These are phyloP conservation scores for Agrochola circellaris DNA, from an alignment of 2,888 invertebrate species.

Conservation along the genomic window DNA sequence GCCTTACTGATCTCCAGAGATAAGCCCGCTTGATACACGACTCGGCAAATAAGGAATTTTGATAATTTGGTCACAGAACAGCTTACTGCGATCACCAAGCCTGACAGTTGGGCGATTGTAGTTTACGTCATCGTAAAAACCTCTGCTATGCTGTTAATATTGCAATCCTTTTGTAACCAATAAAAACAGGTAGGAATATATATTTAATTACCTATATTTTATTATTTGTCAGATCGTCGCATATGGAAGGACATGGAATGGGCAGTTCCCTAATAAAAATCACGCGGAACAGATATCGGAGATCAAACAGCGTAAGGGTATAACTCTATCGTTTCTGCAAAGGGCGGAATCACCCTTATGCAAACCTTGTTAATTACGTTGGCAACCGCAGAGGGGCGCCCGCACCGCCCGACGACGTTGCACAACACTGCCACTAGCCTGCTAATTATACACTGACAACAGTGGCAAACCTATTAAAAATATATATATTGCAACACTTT, in stretches of 20 bases:
- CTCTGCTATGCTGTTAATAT: not conserved
- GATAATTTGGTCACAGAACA: not conserved
- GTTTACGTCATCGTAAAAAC: not conserved
- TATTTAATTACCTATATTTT: no score
- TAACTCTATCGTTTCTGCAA: not conserved
- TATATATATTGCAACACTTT: constrained; percentile 13
- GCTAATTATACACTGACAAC: constrained; percentile 32
- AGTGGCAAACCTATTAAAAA: constrained; percentile 2
- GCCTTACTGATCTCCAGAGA: constrained; percentile 42
- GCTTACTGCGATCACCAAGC: not conserved
- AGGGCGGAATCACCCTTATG: not conserved
- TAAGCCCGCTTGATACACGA: constrained; percentile 22
- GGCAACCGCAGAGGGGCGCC: constrained; percentile 21
- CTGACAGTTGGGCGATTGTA: no score
- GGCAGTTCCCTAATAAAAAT: not conserved
- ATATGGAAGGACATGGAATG: not conserved
- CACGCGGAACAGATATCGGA: not conserved
- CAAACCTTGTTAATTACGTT: constrained; percentile 30
- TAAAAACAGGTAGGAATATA: not conserved
- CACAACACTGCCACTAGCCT: constrained; percentile 18
- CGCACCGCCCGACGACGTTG: constrained; percentile 18
- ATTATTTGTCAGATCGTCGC: not conserved
- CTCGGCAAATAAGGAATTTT: constrained; percentile 4
- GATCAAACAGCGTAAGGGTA: not conserved
- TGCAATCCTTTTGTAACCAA: no score